Conservation (phyloP, 2,888 invertebrate species). For the Yponomeuta evonymella region DNA sequence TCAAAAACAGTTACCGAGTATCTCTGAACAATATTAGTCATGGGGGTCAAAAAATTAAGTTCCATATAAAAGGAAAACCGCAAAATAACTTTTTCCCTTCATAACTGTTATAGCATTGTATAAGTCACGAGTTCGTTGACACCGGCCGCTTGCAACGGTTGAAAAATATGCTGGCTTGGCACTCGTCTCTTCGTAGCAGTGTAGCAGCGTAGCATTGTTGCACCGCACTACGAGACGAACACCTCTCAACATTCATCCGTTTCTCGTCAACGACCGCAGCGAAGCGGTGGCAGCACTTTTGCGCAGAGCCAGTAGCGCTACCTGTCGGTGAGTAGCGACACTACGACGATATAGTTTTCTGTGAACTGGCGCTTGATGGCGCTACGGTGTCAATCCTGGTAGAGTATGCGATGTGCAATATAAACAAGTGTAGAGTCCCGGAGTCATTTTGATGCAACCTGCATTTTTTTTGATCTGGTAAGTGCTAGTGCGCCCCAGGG, state of each 20-base stretch:
- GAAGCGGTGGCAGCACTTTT: conserved; percentile 40
- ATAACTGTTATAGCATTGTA: conserved; percentile 28
- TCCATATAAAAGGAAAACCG: conserved; percentile 7
- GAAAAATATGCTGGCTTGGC: conserved; percentile 30
- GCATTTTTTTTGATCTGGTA: background rate
- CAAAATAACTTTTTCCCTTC: conserved; percentile 12
- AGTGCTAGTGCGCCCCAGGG: background rate
- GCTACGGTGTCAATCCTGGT: conserved; percentile 20
- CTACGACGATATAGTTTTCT: conserved; percentile 31
- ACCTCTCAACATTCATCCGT: conserved; percentile 61
- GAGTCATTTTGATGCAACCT: background rate
- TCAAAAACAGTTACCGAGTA: conserved; percentile 4
- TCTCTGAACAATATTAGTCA: conserved; percentile 8
- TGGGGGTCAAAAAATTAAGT: conserved; percentile 9
- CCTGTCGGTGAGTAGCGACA: conserved; percentile 62
- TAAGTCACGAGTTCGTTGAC: conserved; percentile 61
- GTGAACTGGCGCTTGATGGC: conserved; percentile 42
- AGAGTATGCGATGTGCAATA: background rate
- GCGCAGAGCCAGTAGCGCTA: conserved; percentile 41
- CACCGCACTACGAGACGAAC: conserved; percentile 39
- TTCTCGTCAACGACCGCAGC: conserved; percentile 35
- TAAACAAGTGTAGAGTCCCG: background rate
- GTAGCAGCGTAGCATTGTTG: conserved; percentile 36
- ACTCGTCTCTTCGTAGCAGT: conserved; percentile 39
- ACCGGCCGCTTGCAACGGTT: conserved; percentile 37